Percentiles rank a stretch among this genome's conserved stretches.
These are phyloP conservation scores for Nipponia nippon DNA, from an alignment of 2,113 vertebrate genomes.

Conservation along the genomic window DNA sequence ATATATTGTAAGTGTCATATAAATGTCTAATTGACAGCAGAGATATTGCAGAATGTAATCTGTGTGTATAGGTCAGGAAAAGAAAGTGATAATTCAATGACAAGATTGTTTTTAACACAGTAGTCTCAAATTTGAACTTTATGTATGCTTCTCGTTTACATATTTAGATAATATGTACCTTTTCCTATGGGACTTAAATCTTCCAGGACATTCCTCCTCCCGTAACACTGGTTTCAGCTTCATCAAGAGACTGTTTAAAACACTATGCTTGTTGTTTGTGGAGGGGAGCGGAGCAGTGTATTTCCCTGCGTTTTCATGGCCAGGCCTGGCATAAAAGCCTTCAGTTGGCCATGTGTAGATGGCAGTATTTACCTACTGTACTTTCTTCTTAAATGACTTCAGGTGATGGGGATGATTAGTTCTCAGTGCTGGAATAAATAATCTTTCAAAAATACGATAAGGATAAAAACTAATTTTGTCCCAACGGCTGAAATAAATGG, in stretches of 20 bases:
- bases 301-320: not conserved
- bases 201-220: not conserved
- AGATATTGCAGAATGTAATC: not conserved
- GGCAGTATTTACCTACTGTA: conserved; percentile 54
- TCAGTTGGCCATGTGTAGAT: conserved; percentile 33
- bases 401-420: not conserved
- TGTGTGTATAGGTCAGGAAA: not conserved
- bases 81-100: not conserved
- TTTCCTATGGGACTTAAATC: not conserved
- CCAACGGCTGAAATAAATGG: not conserved
- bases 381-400: not conserved
- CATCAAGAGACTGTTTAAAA: not conserved
- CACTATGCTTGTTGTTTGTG: not conserved
- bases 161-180: not conserved
- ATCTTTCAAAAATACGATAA: not conserved
- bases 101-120: not conserved
- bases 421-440: not conserved
- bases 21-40: conserved; percentile 42
- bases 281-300: not conserved
- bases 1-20: conserved; percentile 24
- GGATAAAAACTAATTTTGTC: not conserved
- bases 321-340: not conserved
- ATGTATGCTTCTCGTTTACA: not conserved
- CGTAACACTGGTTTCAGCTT: not conserved
- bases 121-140: not conserved